Percentiles rank a stretch among this genome's conserved stretches.
Conservation (phyloP, 2,888 invertebrate genomes). For the Eupithecia inturbata region DNA sequence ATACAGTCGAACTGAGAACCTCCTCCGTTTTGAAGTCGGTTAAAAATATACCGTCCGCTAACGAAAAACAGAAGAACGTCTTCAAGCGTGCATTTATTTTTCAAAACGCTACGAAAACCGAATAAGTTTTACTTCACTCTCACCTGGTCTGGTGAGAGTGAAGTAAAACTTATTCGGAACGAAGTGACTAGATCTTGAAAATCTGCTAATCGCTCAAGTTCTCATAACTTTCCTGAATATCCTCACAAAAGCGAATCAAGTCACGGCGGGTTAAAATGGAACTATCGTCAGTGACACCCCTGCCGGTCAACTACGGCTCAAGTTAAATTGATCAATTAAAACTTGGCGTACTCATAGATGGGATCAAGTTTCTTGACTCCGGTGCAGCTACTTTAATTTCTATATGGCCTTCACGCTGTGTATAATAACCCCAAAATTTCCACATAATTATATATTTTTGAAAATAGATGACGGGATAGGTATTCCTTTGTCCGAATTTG, state of each 20-base stretch:
- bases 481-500: background rate
- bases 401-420: background rate
- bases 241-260: conserved; percentile 3
- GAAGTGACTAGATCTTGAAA: background rate
- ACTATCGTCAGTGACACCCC: conserved; percentile 48
- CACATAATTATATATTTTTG: background rate
- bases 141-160: no score
- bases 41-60: no score
- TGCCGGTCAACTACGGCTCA: conserved; percentile 61
- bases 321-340: conserved; percentile 81
- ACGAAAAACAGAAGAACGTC: no score
- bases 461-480: no score
- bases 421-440: background rate
- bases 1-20: no score
- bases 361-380: conserved; percentile 40
- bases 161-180: no score
- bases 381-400: conserved; percentile 11
- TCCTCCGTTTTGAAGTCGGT: no score
- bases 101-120: background rate
- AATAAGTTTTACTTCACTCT: background rate
- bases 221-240: background rate
- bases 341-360: conserved; percentile 61
- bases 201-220: background rate
- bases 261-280: conserved; percentile 1
- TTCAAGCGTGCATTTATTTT: background rate